Percentiles rank a stretch among this genome's conserved stretches.
Evolutionary conservation across 1,140 invertebrate species (phyloP).

Genomic region (Rhagoletis pomonella): DNA sequence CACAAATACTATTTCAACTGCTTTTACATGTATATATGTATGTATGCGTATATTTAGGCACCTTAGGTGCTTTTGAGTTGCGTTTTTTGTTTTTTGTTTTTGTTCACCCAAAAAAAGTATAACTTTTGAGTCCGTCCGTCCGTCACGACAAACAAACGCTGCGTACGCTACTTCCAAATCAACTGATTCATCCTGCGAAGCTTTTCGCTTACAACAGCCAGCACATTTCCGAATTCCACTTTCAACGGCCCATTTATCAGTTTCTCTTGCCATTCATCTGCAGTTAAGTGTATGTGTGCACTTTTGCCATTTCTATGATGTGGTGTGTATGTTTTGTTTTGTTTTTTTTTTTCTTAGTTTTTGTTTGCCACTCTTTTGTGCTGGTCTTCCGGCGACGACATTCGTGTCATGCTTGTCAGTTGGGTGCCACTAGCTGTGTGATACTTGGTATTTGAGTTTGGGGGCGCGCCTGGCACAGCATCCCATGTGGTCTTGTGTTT

Average conservation of each 20-base stretch:
- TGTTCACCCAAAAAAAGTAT: not conserved
- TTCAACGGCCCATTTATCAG: conserved; percentile 13
- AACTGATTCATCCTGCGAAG: conserved; percentile 54
- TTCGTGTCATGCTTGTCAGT: conserved; percentile 35
- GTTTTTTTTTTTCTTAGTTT: not conserved
- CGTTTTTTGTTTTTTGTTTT: not conserved
- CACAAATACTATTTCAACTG: not conserved
- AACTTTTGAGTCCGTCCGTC: not conserved
- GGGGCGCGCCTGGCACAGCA: not conserved
- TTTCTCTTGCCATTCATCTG: not conserved
- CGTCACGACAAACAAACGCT: conserved; percentile 40
- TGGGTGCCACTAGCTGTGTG: not conserved
- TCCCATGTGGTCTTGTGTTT: not conserved
- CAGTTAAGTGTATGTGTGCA: not conserved
- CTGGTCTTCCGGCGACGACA: not conserved
- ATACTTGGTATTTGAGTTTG: not conserved
- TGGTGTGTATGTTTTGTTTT: not conserved
- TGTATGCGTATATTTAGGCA: not conserved
- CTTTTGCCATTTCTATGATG: not conserved
- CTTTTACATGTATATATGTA: not conserved
- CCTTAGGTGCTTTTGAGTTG: not conserved
- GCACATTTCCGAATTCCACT: not conserved
- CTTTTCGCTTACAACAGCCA: conserved; percentile 46
- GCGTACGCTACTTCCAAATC: conserved; percentile 41
- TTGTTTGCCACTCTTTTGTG: conserved; percentile 33